Evolutionary conservation across 2,888 invertebrate species (phyloP).

Genomic region (Papilio elwesi): DNA sequence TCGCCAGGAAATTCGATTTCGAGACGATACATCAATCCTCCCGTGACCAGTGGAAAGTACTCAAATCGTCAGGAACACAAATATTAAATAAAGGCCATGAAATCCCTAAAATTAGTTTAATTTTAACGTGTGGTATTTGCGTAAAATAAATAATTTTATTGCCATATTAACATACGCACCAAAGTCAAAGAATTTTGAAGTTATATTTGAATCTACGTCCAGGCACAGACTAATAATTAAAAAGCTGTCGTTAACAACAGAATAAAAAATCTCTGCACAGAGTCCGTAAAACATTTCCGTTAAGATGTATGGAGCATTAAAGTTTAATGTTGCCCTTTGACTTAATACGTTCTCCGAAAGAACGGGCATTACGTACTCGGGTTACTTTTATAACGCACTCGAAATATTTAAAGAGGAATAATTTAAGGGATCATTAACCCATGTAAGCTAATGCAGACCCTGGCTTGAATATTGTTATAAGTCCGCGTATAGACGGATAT

Average conservation of each 20-base stretch:
- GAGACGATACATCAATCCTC: too few species aligned
- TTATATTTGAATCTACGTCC: not conserved
- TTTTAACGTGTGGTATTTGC: too few species aligned
- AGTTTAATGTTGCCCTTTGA: conserved; percentile 1
- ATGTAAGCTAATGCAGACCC: not conserved
- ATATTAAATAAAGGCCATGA: too few species aligned
- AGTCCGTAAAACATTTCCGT: not conserved
- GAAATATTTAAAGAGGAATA: not conserved
- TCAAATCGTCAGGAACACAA: too few species aligned
- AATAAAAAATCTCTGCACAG: not conserved
- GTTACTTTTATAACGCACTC: conserved; percentile 11
- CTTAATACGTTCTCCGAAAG: not conserved
- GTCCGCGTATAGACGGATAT: too few species aligned
- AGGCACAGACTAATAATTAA: conserved; percentile 6
- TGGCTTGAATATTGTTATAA: not conserved
- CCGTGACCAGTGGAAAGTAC: too few species aligned
- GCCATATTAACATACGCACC: not conserved
- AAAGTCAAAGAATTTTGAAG: not conserved
- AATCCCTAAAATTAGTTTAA: too few species aligned
- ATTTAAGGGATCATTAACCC: not conserved
- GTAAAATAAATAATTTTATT: too few species aligned
- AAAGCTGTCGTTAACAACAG: conserved; percentile 1
- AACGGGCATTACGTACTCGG: not conserved
- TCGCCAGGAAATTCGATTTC: too few species aligned
- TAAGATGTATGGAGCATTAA: not conserved